A percentile compares a stretch with the other conserved stretches of the same genome.
phyloP scores from a whole-genome alignment of 2,113 vertebrate species.

The Cepphus grylle region DNA sequence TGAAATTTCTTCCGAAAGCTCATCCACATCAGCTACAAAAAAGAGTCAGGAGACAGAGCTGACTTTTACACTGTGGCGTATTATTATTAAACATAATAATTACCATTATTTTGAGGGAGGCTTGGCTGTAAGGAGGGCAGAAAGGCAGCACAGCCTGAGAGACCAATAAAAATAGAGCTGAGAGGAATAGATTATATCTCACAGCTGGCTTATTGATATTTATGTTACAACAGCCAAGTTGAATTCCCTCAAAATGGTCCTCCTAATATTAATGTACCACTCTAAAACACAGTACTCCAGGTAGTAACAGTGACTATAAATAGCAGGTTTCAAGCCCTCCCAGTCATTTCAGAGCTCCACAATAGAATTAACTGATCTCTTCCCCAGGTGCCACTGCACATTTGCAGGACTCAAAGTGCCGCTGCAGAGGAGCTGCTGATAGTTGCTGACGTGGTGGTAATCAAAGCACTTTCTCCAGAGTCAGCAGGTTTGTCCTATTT shows the following conservation, averaged over 20 bases:
- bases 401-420: not conserved
- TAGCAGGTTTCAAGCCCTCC: not conserved
- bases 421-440: conserved; percentile 15
- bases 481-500: conserved; percentile 11
- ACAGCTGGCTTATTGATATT: conserved; percentile 45
- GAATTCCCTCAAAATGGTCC: not conserved
- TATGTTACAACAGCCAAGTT: conserved; percentile 14
- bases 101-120: conserved; percentile 24
- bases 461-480: not conserved
- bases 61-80: conserved; percentile 20
- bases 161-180: conserved; percentile 38
- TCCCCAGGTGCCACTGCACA: not conserved
- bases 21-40: not conserved
- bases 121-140: not conserved
- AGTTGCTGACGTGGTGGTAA: not conserved
- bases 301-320: conserved; percentile 42
- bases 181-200: not conserved
- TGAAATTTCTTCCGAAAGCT: conserved; percentile 18
- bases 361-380: not conserved
- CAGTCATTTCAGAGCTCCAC: not conserved
- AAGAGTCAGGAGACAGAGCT: not conserved
- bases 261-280: conserved; percentile 10
- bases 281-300: not conserved
- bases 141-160: not conserved
- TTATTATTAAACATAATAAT: conserved; percentile 35